These are phyloP conservation scores for Lasioglossum villosulum DNA, from an alignment of 2,888 invertebrate genomes.

Conservation along the genomic window DNA sequence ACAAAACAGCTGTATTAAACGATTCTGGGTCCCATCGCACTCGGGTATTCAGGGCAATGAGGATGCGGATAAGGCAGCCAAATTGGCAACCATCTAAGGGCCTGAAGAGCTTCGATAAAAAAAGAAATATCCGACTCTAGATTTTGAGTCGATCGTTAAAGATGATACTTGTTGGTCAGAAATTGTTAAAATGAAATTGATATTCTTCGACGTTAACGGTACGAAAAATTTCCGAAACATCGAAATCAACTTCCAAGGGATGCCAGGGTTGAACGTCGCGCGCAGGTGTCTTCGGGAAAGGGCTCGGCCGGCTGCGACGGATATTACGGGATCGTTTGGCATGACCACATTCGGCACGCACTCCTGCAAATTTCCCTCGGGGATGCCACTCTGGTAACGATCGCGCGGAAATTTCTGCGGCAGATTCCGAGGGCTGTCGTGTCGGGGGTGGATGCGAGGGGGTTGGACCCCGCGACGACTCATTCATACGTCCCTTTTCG, in stretches of 20 bases:
- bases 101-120: no score
- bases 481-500: slow-evolving; percentile 47
- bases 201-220: no score
- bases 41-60: no score
- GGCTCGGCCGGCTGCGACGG: slow-evolving; percentile 50
- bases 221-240: not conserved
- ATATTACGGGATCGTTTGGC: slow-evolving; percentile 66
- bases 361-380: slow-evolving; percentile 72
- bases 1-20: no score
- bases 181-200: no score
- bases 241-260: not conserved
- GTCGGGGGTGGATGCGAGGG: slow-evolving; percentile 26
- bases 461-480: slow-evolving; percentile 38
- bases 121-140: no score
- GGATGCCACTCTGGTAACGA: slow-evolving; percentile 65
- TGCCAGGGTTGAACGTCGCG: slow-evolving; percentile 7
- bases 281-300: slow-evolving; percentile 32
- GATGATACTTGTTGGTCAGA: no score
- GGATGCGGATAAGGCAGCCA: no score
- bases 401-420: slow-evolving; percentile 68
- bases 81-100: no score
- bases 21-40: no score
- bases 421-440: slow-evolving; percentile 45
- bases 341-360: slow-evolving; percentile 72
- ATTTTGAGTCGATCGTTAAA: not conserved